These are phyloP conservation scores for Falcunculus frontatus DNA, from an alignment of 2,113 vertebrate species.

Conservation along the genomic window DNA sequence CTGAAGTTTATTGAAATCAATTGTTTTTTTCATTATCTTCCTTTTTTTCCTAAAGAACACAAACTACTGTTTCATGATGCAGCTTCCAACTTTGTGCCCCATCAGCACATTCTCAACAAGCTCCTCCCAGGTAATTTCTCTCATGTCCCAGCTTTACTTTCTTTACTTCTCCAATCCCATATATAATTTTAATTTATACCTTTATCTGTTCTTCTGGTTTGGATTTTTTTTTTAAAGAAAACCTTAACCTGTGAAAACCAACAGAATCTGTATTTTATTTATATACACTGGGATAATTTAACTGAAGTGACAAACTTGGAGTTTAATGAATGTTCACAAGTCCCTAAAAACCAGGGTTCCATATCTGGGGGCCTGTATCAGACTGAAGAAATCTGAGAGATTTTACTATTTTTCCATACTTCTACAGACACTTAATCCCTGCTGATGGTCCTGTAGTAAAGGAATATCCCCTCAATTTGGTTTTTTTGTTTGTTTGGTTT, in stretches of 20 bases:
- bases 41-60: not conserved
- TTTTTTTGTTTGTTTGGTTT: not conserved
- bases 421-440: not conserved
- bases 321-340: not conserved
- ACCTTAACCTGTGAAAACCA: not conserved
- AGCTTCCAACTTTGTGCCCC: not conserved
- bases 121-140: not conserved
- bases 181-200: not conserved
- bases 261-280: not conserved
- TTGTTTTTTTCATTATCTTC: not conserved
- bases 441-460: not conserved
- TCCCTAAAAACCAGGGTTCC: not conserved
- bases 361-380: not conserved
- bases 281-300: not conserved
- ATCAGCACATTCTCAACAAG: not conserved
- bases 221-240: not conserved
- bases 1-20: not conserved
- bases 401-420: not conserved
- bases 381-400: not conserved
- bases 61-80: not conserved
- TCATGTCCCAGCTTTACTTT: not conserved
- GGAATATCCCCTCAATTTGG: not conserved
- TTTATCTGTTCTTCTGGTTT: not conserved
- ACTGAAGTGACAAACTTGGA: not conserved
- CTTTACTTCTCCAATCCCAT: not conserved